Conservation (phyloP, 2,888 invertebrate species). For the Raillietiella orientalis region DNA sequence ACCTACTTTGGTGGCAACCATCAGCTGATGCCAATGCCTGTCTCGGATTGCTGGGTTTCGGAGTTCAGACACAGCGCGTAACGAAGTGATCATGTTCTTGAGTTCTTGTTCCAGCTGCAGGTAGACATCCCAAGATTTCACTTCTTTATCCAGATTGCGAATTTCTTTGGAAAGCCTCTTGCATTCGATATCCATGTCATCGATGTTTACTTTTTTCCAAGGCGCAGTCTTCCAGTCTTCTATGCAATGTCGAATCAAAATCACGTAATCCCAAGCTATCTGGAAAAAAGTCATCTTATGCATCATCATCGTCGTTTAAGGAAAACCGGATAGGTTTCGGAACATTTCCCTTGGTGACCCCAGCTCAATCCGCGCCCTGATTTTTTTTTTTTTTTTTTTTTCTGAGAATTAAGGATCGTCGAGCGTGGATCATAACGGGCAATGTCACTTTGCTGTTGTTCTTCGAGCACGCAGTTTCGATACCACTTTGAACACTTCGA, state of each 20-base stretch:
- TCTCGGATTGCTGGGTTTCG: conserved; percentile 88
- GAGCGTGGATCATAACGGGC: too few relatives aligned
- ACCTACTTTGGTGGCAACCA: conserved; percentile 56
- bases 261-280: conserved; percentile 84
- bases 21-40: conserved; percentile 84
- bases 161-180: conserved; percentile 91
- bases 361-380: too few relatives aligned
- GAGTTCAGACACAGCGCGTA: conserved; percentile 73
- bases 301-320: too few relatives aligned
- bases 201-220: conserved; percentile 87
- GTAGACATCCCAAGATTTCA: conserved; percentile 79
- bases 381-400: too few relatives aligned
- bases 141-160: conserved; percentile 69
- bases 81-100: conserved; percentile 79
- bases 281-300: conserved; percentile 15
- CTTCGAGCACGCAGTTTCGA: too few relatives aligned
- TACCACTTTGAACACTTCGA: too few relatives aligned
- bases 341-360: too few relatives aligned
- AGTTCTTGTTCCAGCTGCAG: conserved; percentile 58
- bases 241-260: conserved; percentile 45
- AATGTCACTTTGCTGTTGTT: too few relatives aligned
- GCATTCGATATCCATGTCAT: conserved; percentile 94
- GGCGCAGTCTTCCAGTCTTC: conserved; percentile 92
- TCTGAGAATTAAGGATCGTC: too few relatives aligned
- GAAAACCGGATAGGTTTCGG: too few relatives aligned